Conservation (phyloP, 2,888 invertebrate species). For the Drosophila bunnanda region DNA sequence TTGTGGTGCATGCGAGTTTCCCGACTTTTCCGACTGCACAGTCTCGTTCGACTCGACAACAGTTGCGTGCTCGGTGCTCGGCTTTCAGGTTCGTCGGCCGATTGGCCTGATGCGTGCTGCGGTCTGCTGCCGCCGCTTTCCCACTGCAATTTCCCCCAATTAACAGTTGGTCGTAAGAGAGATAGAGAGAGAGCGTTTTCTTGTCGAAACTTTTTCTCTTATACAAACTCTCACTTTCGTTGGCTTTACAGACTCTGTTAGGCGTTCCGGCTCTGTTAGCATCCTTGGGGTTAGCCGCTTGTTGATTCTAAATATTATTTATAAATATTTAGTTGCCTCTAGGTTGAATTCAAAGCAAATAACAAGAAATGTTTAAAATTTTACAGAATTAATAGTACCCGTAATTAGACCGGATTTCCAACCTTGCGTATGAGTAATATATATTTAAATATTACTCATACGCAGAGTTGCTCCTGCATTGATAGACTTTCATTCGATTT, state of each 20-base stretch:
- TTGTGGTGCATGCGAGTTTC: conserved; percentile 55
- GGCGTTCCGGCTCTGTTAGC: neutral
- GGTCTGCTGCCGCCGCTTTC: conserved; percentile 32
- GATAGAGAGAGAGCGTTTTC: conserved; percentile 3
- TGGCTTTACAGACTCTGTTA: conserved; percentile 38
- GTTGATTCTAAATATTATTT: conserved; percentile 22
- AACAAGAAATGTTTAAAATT: neutral
- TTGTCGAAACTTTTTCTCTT: conserved; percentile 29
- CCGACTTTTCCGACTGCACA: conserved; percentile 63
- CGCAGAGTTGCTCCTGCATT: neutral
- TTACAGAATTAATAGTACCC: neutral
- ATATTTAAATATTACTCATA: neutral
- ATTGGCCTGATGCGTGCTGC: conserved; percentile 57
- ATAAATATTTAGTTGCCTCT: too few species aligned
- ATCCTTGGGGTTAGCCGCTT: conserved; percentile 1
- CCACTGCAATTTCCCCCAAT: conserved; percentile 59
- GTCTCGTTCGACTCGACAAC: conserved; percentile 21
- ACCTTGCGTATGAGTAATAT: neutral
- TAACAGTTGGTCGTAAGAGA: conserved; percentile 43
- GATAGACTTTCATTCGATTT: neutral
- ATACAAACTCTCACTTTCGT: conserved; percentile 52
- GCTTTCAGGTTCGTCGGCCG: conserved; percentile 61
- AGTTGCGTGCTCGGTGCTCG: conserved; percentile 51
- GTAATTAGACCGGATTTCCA: neutral
- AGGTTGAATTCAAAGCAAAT: neutral